Conservation (phyloP, 2,797 vertebrate genomes). For the Sylvilagus floridanus region DNA sequence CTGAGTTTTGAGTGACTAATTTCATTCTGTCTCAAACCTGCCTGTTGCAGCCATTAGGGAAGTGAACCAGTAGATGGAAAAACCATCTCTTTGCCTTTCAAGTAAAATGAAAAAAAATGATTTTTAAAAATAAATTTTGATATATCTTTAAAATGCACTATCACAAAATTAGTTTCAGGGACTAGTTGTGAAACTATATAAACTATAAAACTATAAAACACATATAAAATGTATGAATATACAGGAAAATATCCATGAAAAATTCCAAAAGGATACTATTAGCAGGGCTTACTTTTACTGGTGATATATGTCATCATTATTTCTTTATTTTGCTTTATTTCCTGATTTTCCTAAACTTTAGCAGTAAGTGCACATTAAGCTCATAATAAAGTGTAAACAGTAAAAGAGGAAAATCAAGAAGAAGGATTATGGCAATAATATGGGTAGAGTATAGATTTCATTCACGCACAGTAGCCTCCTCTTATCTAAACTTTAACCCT, state of each 20-base stretch:
- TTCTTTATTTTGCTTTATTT: conserved; percentile 15
- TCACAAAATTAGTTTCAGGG: neutral
- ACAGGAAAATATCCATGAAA: neutral
- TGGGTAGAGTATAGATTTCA: neutral
- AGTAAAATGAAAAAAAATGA: too few relatives aligned
- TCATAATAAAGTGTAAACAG: conserved; percentile 18
- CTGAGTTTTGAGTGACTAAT: too few relatives aligned
- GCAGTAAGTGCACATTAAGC: neutral
- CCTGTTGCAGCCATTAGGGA: too few relatives aligned
- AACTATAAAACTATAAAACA: neutral
- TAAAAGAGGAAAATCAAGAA: conserved; percentile 35
- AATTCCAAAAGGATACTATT: conserved; percentile 24
- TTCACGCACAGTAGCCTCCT: neutral
- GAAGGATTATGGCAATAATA: neutral
- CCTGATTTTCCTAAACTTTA: conserved; percentile 36
- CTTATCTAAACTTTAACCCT: neutral
- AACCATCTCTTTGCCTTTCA: too few relatives aligned
- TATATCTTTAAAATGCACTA: neutral
- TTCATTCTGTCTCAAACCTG: too few relatives aligned
- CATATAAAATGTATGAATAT: neutral
- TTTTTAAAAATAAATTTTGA: neutral
- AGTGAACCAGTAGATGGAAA: too few relatives aligned
- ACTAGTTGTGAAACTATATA: neutral
- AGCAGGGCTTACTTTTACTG: neutral
- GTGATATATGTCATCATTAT: neutral